These are phyloP conservation scores for Montifringilla adamsi DNA, from an alignment of 2,113 vertebrate species.

Conservation along the genomic window DNA sequence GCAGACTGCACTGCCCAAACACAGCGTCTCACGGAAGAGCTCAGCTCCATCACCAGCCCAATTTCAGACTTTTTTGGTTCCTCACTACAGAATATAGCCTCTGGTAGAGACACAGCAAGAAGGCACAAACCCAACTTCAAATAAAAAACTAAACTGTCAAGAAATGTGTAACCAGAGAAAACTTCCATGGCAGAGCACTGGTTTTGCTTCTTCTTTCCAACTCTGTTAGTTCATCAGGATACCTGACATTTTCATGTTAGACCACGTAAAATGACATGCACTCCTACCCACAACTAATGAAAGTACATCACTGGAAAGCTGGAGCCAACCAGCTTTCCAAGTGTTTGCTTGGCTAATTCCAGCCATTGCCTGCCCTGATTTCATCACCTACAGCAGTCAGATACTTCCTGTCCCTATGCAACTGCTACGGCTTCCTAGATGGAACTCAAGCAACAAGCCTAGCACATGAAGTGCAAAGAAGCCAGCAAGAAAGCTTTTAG, in stretches of 20 bases:
- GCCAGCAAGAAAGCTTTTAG: conserved; percentile 18
- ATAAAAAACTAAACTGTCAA: background rate
- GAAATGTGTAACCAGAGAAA: background rate
- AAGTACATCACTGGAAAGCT: background rate
- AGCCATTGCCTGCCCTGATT: background rate
- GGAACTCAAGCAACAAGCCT: background rate
- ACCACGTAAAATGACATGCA: background rate
- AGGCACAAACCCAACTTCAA: background rate
- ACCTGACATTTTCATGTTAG: background rate
- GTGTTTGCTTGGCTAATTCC: background rate
- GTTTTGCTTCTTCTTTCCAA: background rate
- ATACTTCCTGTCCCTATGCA: background rate
- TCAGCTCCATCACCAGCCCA: background rate
- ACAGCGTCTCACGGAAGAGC: background rate
- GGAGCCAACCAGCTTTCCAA: background rate
- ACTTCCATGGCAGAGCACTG: background rate
- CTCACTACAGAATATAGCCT: background rate
- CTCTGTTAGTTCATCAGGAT: background rate
- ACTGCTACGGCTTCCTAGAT: background rate
- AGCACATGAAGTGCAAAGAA: conserved; percentile 35
- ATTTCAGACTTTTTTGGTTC: background rate
- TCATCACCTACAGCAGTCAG: background rate
- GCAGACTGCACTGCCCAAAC: background rate
- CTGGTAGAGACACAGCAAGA: background rate
- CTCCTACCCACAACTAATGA: background rate